phyloP scores from a whole-genome alignment of 1,140 invertebrate genomes.

The Pararge aegeria region DNA sequence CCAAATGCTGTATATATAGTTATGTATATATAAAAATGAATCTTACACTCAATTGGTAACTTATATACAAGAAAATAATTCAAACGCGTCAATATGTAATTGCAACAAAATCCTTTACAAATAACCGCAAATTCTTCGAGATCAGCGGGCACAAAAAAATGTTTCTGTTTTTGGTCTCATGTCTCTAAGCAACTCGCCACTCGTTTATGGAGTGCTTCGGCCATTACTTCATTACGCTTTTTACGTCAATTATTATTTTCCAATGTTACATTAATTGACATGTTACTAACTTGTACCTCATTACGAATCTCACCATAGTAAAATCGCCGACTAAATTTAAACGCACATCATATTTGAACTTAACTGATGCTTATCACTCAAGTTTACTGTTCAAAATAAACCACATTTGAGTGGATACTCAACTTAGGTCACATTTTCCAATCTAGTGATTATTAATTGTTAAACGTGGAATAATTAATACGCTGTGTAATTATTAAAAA shows the following conservation, averaged over 20 bases:
- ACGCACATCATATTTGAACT: too few relatives aligned
- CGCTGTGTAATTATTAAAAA: too few relatives aligned
- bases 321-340: slow-evolving; percentile 3
- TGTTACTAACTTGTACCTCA: slow-evolving; percentile 50
- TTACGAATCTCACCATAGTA: slow-evolving; percentile 55
- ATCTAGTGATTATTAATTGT: too few relatives aligned
- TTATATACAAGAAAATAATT: not conserved
- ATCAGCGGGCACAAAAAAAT: slow-evolving; percentile 15
- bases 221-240: slow-evolving; percentile 61
- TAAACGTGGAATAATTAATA: too few relatives aligned
- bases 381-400: too few relatives aligned
- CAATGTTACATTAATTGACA: slow-evolving; percentile 65
- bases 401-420: too few relatives aligned
- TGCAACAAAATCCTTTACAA: slow-evolving; percentile 5
- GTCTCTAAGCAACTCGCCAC: slow-evolving; percentile 27
- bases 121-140: slow-evolving; percentile 5
- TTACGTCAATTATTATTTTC: slow-evolving; percentile 72
- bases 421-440: too few relatives aligned
- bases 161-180: slow-evolving; percentile 17
- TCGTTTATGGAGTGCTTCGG: slow-evolving; percentile 46
- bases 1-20: too few relatives aligned
- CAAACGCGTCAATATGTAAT: not conserved
- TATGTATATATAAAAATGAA: too few relatives aligned
- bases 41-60: not conserved
- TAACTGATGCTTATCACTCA: too few relatives aligned